Conservation (phyloP, 2,888 invertebrate genomes). For the Chirona hameri region DNA sequence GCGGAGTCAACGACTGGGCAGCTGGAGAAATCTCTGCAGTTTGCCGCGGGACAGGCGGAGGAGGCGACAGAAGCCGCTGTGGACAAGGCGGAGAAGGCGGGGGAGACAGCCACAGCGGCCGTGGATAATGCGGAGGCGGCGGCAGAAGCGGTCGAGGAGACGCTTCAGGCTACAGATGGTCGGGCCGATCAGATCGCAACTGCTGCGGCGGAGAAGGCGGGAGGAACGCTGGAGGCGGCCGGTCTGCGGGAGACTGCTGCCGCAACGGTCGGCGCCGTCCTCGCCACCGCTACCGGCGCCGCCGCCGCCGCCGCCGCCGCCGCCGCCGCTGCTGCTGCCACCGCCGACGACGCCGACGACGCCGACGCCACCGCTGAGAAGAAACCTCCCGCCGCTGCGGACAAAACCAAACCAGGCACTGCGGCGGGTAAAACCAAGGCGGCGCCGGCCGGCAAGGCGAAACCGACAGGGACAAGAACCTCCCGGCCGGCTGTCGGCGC, state of each 20-base stretch:
- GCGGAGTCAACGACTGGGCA: background rate
- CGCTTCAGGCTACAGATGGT: too few species aligned
- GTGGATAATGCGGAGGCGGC: background rate
- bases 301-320: background rate
- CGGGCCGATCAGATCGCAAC: too few species aligned
- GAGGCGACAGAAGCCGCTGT: background rate
- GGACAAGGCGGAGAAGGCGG: background rate
- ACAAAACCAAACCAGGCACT: background rate
- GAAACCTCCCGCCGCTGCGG: background rate
- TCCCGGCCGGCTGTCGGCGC: background rate
- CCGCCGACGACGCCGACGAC: background rate
- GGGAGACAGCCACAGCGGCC: background rate
- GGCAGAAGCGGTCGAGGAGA: background rate
- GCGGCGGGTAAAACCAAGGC: background rate
- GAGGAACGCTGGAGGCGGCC: background rate
- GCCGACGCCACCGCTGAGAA: background rate
- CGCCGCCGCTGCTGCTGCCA: background rate
- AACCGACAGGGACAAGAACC: background rate
- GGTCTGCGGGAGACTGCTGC: background rate
- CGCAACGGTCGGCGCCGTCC: background rate
- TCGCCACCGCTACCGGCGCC: background rate
- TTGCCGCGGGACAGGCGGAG: background rate
- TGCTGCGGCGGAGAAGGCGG: background rate
- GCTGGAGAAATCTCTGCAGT: background rate
- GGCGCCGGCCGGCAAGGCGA: background rate